Conservation (phyloP, 2,113 vertebrate species). For the Elgaria multicarinata region DNA sequence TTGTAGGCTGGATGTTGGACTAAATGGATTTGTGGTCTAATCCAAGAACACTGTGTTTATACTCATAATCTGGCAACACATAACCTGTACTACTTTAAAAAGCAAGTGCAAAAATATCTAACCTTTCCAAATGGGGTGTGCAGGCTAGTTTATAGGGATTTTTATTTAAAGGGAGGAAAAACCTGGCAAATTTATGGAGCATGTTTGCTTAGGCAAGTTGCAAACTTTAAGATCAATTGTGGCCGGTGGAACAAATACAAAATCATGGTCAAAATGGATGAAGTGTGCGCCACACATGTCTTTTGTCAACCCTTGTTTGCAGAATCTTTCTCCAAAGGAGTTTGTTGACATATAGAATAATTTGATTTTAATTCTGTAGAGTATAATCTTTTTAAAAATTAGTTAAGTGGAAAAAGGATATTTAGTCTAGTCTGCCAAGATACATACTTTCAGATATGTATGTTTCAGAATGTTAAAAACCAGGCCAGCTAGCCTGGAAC, state of each 20-base stretch:
- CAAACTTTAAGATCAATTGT: conserved; percentile 38
- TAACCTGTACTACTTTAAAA: not conserved
- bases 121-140: conserved; percentile 55
- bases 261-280: conserved; percentile 24
- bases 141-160: conserved; percentile 48
- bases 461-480: conserved; percentile 43
- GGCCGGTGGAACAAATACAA: not conserved
- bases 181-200: not conserved
- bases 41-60: not conserved
- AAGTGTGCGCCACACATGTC: conserved; percentile 46
- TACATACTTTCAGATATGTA: conserved; percentile 35
- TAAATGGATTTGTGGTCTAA: not conserved
- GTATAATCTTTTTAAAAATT: conserved; percentile 10
- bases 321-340: conserved; percentile 31
- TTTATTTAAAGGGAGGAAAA: conserved; percentile 55
- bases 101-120: conserved; percentile 56
- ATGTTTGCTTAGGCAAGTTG: conserved; percentile 31
- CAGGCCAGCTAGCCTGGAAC: conserved; percentile 37
- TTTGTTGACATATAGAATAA: not conserved
- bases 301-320: conserved; percentile 47
- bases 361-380: conserved; percentile 16
- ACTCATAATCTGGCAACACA: not conserved
- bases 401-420: not conserved
- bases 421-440: conserved; percentile 31
- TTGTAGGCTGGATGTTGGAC: not conserved